Base-by-base conservation (phyloP, 2,113 vertebrate genomes). In the Platichthys flesus region DNA sequence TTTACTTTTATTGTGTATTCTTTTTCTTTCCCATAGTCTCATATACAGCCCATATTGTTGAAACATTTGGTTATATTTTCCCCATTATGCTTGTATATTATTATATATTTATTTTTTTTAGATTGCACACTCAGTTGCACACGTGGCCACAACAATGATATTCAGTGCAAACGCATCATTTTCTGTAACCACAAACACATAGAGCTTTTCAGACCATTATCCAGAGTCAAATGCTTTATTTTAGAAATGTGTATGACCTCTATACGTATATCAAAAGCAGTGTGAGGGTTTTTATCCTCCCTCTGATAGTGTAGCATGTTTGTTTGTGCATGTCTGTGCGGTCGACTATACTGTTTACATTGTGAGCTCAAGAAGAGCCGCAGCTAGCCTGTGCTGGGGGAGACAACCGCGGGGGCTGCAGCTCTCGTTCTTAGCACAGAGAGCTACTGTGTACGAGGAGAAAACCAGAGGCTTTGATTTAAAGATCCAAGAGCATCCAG, bases 401-500 rank as follows among this genome's bases (percentile, higher is more conserved):
- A 71, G 64, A 80, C 74, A 67, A 72, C 26, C 62, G 57, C 49
- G 81, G 68, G 76, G 80, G 76, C 82, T 68, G 77, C 73, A 67
- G 85, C 85, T 80, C 74, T 83, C 78, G 82, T 91, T 93, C 90
- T 91, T 87, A 85, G 88, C 87, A 78, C 63, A 9, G 74, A 87
- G 85, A 65, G 84, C 74, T 83, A 85, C 68, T 89, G 84, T 83
- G 82, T 85, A 78, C 65, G 78, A 81, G 82, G 71, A 82, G 77
- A 74, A 88, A 89, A 82, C 72, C 80, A 59, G 62, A 78, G 76
- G 84, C 89, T 93, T 93, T 92, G 90, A 93, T 90, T 87, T 91
- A 85, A 87, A 86, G 82, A 87, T 66, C 56, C 2, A 71, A 85
- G 78, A 77, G 78, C 87, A 89, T 83, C 81, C 76, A 75, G 72